These are phyloP conservation scores for Protophormia terraenovae DNA, from an alignment of 2,888 invertebrate genomes.

Conservation along the genomic window DNA sequence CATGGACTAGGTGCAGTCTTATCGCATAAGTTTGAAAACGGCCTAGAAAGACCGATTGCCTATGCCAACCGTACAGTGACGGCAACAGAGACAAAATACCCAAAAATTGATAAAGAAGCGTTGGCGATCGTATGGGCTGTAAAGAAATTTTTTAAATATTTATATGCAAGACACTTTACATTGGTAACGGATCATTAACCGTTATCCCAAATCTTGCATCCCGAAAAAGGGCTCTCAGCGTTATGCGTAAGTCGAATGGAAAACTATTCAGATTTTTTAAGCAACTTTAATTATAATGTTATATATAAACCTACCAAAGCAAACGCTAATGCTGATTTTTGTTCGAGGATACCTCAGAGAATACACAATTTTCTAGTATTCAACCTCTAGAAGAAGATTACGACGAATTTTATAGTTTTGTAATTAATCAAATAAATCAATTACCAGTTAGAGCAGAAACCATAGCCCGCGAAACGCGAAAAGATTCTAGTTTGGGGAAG, in stretches of 20 bases:
- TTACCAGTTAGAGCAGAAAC: slow-evolving; percentile 47
- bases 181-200: slow-evolving; percentile 64
- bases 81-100: not conserved
- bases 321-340: slow-evolving; percentile 55
- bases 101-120: slow-evolving; percentile 20
- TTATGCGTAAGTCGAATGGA: slow-evolving; percentile 51
- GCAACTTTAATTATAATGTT: slow-evolving; percentile 41
- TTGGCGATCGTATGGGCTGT: slow-evolving; percentile 13
- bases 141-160: slow-evolving; percentile 49
- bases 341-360: slow-evolving; percentile 23
- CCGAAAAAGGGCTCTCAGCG: slow-evolving; percentile 51
- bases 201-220: slow-evolving; percentile 51
- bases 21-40: not conserved
- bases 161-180: slow-evolving; percentile 56
- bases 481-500: slow-evolving; percentile 51
- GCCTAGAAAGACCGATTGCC: not conserved
- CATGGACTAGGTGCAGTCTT: not conserved
- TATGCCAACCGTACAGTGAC: slow-evolving; percentile 10
- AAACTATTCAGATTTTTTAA: slow-evolving; percentile 58
- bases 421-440: slow-evolving; percentile 62
- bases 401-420: slow-evolving; percentile 58
- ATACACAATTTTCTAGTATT: not conserved
- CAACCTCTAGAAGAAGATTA: slow-evolving; percentile 32
- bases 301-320: slow-evolving; percentile 26
- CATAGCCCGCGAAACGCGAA: slow-evolving; percentile 51